phyloP scores from a whole-genome alignment of 2,797 vertebrate species.

The Dendrocincla tyrannina region DNA sequence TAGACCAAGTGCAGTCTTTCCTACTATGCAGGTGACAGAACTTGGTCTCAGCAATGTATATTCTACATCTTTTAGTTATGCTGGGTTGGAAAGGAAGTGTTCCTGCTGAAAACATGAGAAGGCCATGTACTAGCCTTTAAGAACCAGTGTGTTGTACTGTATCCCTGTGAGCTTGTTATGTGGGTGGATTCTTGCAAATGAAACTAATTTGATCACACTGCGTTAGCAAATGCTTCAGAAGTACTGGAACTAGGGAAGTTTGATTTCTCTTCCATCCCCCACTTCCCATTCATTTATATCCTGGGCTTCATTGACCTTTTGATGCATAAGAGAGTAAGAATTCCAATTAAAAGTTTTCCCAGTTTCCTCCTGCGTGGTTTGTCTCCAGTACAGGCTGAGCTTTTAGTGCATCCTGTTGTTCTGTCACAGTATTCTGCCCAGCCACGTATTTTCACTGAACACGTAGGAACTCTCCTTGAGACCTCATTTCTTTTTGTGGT shows the following conservation, averaged over 20 bases:
- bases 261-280: background rate
- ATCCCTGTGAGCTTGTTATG: background rate
- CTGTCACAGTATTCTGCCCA: background rate
- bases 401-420: background rate
- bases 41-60: background rate
- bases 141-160: accelerated
- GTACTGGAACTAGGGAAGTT: background rate
- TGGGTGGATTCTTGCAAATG: background rate
- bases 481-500: background rate
- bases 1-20: background rate
- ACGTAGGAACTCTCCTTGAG: background rate
- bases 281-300: background rate
- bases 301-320: background rate
- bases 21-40: background rate
- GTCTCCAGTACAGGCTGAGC: background rate
- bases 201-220: background rate
- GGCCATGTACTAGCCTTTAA: background rate
- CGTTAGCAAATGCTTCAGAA: background rate
- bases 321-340: background rate
- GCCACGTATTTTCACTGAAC: background rate
- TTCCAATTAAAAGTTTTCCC: background rate
- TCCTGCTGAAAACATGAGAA: background rate
- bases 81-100: background rate
- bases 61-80: background rate
- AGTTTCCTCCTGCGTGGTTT: background rate